phyloP scores from a whole-genome alignment of 2,797 vertebrate species.

The Uromys caudimaculatus region DNA sequence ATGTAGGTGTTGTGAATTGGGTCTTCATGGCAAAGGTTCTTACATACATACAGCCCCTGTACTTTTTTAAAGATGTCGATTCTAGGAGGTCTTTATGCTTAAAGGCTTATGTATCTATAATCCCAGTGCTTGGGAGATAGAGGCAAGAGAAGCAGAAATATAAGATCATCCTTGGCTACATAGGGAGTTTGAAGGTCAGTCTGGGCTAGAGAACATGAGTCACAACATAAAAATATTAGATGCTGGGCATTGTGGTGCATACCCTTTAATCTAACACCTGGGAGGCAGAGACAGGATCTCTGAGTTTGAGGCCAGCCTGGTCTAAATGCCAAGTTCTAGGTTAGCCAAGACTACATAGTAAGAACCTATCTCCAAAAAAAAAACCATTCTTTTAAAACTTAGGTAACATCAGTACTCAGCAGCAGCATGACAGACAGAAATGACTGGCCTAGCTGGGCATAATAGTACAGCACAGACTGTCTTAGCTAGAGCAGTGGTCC shows the following conservation, averaged over 20 bases:
- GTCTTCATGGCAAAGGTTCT: no score
- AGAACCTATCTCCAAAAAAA: neutral
- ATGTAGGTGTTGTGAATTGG: no score
- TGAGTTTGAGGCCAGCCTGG: neutral
- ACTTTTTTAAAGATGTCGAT: no score
- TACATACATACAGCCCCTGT: no score
- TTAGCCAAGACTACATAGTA: neutral
- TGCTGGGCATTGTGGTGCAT: neutral
- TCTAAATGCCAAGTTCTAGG: neutral
- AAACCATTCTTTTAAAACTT: neutral
- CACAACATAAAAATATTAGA: neutral
- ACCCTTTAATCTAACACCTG: neutral
- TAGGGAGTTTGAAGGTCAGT: neutral
- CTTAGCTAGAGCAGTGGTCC: neutral
- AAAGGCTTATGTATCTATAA: neutral
- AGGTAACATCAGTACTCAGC: neutral
- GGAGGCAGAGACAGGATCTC: neutral
- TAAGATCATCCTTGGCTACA: neutral
- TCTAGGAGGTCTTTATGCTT: no score
- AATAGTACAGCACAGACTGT: neutral
- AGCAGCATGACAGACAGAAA: neutral
- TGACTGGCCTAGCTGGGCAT: neutral
- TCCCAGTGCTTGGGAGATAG: neutral
- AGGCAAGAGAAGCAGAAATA: neutral
- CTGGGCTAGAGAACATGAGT: neutral